Percentiles rank a stretch among this genome's conserved stretches.
phyloP scores from a whole-genome alignment of 2,113 vertebrate genomes.

The Tor tambroides region DNA sequence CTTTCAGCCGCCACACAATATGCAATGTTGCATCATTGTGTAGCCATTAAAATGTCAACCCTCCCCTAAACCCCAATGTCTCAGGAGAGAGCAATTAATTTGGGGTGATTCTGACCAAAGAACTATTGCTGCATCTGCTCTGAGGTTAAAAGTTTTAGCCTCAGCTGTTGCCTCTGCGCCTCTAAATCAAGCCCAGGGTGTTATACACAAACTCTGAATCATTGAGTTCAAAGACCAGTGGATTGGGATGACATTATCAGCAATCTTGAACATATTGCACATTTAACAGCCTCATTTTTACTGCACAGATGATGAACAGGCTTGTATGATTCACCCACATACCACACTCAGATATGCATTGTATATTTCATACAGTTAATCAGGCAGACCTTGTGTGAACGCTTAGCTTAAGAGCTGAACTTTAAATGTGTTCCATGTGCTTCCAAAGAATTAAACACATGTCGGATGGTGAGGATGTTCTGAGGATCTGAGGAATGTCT shows the following conservation, averaged over 20 bases:
- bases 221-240: conserved; percentile 2
- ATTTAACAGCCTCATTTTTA: neutral
- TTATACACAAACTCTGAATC: neutral
- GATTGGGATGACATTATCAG: neutral
- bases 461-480: conserved; percentile 8
- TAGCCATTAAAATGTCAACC: conserved; percentile 20
- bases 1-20: neutral
- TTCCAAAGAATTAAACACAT: neutral
- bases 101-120: conserved; percentile 7
- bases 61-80: conserved; percentile 9
- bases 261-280: neutral
- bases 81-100: conserved; percentile 14
- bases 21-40: conserved; percentile 34
- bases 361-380: neutral
- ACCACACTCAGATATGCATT: neutral
- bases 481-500: conserved; percentile 12
- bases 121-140: neutral
- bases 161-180: neutral
- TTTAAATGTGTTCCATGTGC: neutral
- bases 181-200: neutral
- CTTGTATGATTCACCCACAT: neutral
- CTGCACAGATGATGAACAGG: neutral
- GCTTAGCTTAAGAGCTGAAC: neutral
- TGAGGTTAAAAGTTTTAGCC: conserved; percentile 19
- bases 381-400: neutral